phyloP scores from a whole-genome alignment of 2,113 vertebrate species.

The Fulica atra region DNA sequence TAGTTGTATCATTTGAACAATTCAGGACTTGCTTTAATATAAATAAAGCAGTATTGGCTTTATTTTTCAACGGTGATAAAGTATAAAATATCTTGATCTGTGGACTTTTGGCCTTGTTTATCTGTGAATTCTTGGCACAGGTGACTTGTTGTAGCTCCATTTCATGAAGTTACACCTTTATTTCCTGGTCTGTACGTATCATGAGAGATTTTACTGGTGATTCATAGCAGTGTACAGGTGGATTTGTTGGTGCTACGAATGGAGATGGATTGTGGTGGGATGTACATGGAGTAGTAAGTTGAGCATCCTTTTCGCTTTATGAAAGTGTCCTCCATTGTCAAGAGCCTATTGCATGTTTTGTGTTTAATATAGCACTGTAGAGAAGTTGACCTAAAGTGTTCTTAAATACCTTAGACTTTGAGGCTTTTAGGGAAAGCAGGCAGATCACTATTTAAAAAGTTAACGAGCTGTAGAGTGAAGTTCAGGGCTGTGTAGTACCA shows the following conservation, averaged over 20 bases:
- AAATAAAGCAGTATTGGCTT: neutral
- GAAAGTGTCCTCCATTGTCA: neutral
- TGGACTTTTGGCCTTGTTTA: neutral
- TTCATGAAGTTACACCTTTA: neutral
- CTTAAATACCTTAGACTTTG: neutral
- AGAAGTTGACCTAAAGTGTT: neutral
- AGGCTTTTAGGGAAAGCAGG: conserved; percentile 34
- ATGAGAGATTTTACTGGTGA: neutral
- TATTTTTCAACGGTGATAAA: neutral
- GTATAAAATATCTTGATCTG: neutral
- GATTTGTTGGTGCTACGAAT: neutral
- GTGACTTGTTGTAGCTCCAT: neutral
- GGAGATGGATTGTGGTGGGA: neutral
- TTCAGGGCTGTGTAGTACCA: neutral
- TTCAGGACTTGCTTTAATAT: neutral
- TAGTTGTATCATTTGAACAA: conserved; percentile 7
- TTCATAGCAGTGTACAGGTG: neutral
- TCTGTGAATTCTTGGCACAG: neutral
- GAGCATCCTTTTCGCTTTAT: neutral
- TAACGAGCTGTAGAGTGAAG: neutral
- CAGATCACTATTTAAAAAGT: neutral
- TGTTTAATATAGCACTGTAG: neutral
- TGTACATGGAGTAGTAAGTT: neutral
- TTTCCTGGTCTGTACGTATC: neutral
- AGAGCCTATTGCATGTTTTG: neutral